Conservation (phyloP, 2,888 invertebrate species). For the Synergus laeviventris region DNA sequence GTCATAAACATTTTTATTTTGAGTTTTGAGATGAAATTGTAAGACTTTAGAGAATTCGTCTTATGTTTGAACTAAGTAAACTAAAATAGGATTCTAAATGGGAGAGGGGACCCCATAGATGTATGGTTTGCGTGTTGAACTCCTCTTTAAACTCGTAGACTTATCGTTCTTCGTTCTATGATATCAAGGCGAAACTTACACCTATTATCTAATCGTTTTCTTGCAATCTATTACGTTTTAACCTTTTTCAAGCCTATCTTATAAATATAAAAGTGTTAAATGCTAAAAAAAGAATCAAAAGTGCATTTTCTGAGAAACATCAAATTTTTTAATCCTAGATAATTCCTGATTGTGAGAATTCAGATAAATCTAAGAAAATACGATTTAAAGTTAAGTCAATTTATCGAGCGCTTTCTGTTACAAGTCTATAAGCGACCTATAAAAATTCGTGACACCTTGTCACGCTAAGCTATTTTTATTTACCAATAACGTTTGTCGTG, state of each 20-base stretch:
- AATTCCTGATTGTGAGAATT: background rate
- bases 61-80: background rate
- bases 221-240: background rate
- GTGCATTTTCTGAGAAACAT: background rate
- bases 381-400: too few relatives aligned
- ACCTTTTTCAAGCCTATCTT: background rate
- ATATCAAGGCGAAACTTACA: background rate
- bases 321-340: background rate
- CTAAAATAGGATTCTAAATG: background rate
- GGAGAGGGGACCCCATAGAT: background rate
- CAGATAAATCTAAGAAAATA: background rate
- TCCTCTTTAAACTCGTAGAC: background rate
- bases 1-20: background rate
- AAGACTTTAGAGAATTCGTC: background rate
- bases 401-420: conserved; percentile 15
- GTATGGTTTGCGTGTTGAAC: background rate
- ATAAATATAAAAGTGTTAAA: background rate
- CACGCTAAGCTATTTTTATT: background rate
- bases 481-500: background rate
- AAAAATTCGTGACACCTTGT: background rate
- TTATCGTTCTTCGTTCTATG: conserved; percentile 2
- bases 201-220: background rate
- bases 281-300: background rate
- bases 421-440: conserved; percentile 28
- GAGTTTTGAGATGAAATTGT: background rate